Evolutionary conservation across 2,113 vertebrate species (phyloP).

Genomic region (Emydocephalus ijimae): DNA sequence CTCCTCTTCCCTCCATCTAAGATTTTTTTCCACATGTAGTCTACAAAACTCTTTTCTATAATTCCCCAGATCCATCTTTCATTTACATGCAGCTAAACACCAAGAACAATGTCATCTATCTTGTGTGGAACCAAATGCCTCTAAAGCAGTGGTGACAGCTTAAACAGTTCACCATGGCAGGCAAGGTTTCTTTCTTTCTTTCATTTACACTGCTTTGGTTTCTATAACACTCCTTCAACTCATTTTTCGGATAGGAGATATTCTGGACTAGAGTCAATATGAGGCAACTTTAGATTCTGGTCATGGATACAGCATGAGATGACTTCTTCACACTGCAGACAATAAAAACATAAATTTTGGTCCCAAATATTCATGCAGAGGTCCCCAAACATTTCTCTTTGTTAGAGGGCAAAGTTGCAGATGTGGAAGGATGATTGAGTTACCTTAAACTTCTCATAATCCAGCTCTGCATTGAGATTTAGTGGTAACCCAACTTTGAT

Average conservation of each 20-base stretch:
- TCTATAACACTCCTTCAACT: neutral
- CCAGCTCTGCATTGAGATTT: neutral
- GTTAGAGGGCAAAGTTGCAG: neutral
- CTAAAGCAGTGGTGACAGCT: neutral
- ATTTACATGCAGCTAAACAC: neutral
- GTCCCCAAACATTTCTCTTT: neutral
- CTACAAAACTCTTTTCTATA: neutral
- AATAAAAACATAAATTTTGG: neutral
- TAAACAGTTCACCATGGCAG: neutral
- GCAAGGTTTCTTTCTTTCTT: neutral
- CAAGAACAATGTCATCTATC: neutral
- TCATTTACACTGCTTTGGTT: neutral
- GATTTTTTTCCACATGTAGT: neutral
- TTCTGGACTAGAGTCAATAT: neutral
- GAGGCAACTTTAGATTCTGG: neutral
- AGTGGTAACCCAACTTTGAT: neutral
- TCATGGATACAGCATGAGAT: neutral
- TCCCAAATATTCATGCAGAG: neutral
- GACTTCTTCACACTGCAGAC: neutral
- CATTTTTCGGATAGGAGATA: neutral
- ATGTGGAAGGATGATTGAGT: too few species aligned
- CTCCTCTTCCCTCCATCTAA: neutral
- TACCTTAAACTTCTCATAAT: neutral
- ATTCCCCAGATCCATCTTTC: neutral
- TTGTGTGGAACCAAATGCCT: neutral